Percentiles rank a stretch among this genome's conserved stretches.
phyloP scores from a whole-genome alignment of 53 echinoderm and acorn worm species.

The Pentamera pediparva region DNA sequence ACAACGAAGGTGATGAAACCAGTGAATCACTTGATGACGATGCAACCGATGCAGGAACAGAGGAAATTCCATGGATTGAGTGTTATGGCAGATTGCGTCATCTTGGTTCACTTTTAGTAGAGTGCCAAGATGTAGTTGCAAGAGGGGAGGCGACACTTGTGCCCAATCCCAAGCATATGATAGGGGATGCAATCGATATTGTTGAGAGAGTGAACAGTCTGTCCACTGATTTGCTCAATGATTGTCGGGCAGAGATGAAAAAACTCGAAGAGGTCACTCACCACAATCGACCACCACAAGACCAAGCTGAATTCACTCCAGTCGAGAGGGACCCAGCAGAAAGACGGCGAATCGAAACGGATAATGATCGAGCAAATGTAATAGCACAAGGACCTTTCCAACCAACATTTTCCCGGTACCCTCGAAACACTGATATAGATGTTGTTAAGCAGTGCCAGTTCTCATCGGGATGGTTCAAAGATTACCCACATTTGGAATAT shows the following conservation, averaged over 20 bases:
- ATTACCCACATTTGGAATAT: conserved; percentile 5
- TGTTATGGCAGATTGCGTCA: neutral
- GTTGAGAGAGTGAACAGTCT: neutral
- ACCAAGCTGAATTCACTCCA: neutral
- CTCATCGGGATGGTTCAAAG: neutral
- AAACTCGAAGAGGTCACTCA: neutral
- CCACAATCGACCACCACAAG: neutral
- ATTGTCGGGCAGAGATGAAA: neutral
- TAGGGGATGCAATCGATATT: neutral
- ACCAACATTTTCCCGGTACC: neutral
- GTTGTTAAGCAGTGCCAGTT: neutral
- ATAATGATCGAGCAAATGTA: neutral
- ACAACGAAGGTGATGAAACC: too few species aligned
- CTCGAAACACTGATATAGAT: neutral
- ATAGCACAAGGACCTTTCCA: neutral
- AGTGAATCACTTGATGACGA: too few species aligned
- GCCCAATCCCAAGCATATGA: neutral
- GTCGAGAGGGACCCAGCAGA: neutral
- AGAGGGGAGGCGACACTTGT: neutral
- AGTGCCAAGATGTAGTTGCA: neutral
- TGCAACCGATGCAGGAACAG: neutral
- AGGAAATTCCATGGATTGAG: neutral
- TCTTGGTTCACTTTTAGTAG: neutral
- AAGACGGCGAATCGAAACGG: neutral
- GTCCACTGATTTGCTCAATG: neutral